A percentile compares a stretch with the other conserved stretches of the same genome.
Conservation (phyloP, 2,113 vertebrate genomes). For the Psilopogon haemacephalus region DNA sequence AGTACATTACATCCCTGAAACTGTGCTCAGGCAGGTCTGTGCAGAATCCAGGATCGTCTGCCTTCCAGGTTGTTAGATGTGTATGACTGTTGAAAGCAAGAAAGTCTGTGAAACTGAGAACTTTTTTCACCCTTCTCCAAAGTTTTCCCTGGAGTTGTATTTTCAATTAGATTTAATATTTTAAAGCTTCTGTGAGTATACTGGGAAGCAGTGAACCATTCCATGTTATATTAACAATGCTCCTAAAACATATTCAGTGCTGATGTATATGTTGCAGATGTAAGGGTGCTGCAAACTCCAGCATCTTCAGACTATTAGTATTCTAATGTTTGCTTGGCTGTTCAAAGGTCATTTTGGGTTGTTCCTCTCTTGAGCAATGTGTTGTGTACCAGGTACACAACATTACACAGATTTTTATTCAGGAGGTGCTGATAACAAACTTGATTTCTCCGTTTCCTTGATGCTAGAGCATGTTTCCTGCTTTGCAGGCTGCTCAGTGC, state of each 20-base stretch:
- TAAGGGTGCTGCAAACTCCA: neutral
- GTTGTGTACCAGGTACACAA: neutral
- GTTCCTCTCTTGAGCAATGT: neutral
- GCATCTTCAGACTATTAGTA: neutral
- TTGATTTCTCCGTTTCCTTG: constrained; percentile 27
- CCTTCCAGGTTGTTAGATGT: accelerated
- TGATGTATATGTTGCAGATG: neutral
- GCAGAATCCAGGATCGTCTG: accelerated
- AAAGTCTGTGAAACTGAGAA: neutral
- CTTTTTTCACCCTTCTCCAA: neutral
- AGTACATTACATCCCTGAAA: neutral
- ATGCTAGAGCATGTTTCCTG: constrained; percentile 43
- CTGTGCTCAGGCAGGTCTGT: accelerated
- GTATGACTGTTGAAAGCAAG: neutral
- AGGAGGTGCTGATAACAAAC: constrained; percentile 32
- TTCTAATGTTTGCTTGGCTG: neutral
- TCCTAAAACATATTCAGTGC: neutral
- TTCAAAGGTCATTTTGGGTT: neutral
- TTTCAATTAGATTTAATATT: neutral
- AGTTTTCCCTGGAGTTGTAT: neutral
- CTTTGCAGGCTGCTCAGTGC: neutral
- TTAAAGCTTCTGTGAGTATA: neutral
- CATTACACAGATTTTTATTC: constrained; percentile 5
- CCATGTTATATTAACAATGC: neutral
- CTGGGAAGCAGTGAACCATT: neutral